Base-by-base conservation (phyloP, 1,140 invertebrate species). In the Antheraea pernyi region DNA sequence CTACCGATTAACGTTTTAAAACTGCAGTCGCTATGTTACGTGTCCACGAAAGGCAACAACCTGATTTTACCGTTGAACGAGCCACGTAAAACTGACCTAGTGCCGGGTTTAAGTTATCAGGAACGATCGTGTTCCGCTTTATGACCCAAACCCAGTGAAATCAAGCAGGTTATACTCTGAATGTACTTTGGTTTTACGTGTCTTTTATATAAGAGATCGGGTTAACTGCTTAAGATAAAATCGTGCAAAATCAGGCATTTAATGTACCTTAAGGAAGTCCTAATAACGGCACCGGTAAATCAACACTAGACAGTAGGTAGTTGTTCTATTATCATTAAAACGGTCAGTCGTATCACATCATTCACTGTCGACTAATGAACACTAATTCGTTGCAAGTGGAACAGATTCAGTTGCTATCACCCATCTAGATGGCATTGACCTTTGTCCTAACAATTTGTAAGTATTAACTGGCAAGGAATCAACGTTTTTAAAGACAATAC, bases 61-160 rank as follows among this genome's bases (percentile, higher is more conserved):
- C 83, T 90, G 89, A 89, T 88, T 90, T 83, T 91, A 91, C 89
- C 89, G 89, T 91, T 91, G 89, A 78, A 78, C 83, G 87, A 88
- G 81, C 85, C 81, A 82, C 79, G 83, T 86, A 87, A 82, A 91
- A 90, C 88, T 90, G 89, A 91, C 89, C 89, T 91, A 91, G 85
- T 91, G 85, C 81, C 88, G 83, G 83, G 86, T 86, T 30, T 30
- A 87, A 87, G 84, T 84, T 91, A 89, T 89, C 88, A 91, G 84
- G 78, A 77, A 86, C 83, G 80, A 78, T 77, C 77, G 79, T 82
- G 82, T 89, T 84, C 79, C 83, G 81, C 80, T 84, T 86, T 77
- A 80, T 74, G 76, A 78, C 72, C 70, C 70, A 65, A 76, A 74
- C 68, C 59, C 71, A 61, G 59, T 58, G 19, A 71, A 69, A 74